phyloP scores from a whole-genome alignment of 2,888 invertebrate species.

The Physocephala rufipes region DNA sequence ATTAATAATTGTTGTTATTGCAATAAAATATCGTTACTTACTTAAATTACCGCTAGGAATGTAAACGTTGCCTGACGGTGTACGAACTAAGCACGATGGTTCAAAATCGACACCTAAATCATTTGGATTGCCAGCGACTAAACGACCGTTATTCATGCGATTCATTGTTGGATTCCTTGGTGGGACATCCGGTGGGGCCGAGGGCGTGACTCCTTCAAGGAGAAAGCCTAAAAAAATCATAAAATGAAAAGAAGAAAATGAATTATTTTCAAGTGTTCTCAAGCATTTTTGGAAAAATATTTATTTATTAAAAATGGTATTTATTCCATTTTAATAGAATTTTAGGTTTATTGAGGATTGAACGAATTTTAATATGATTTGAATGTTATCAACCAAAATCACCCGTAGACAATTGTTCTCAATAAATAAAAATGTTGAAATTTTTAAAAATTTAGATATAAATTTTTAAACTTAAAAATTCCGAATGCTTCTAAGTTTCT shows the following conservation, averaged over 20 bases:
- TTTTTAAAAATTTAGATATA: too few species aligned
- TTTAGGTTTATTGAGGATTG: too few species aligned
- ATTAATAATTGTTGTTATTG: too few species aligned
- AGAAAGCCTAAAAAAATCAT: slow-evolving; percentile 76
- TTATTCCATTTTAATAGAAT: too few species aligned
- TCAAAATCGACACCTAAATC: slow-evolving; percentile 82
- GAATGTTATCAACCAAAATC: too few species aligned
- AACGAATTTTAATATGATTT: too few species aligned
- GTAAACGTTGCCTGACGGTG: slow-evolving; percentile 92
- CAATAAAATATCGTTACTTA: slow-evolving; percentile 62
- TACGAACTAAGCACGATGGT: slow-evolving; percentile 89
- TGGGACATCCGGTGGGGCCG: slow-evolving; percentile 86
- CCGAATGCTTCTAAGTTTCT: too few species aligned
- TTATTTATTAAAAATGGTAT: too few species aligned
- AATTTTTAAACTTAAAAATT: not conserved
- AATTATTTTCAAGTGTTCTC: not conserved
- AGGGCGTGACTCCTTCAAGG: slow-evolving; percentile 79
- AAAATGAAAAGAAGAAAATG: not conserved
- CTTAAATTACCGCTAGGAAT: slow-evolving; percentile 83
- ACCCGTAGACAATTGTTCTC: too few species aligned
- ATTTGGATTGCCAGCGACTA: slow-evolving; percentile 83
- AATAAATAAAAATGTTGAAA: too few species aligned
- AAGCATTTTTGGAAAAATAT: too few species aligned
- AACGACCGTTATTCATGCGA: slow-evolving; percentile 89
- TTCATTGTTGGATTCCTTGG: slow-evolving; percentile 92